phyloP scores from a whole-genome alignment of 2,797 vertebrate genomes.

The Mycteria americana region DNA sequence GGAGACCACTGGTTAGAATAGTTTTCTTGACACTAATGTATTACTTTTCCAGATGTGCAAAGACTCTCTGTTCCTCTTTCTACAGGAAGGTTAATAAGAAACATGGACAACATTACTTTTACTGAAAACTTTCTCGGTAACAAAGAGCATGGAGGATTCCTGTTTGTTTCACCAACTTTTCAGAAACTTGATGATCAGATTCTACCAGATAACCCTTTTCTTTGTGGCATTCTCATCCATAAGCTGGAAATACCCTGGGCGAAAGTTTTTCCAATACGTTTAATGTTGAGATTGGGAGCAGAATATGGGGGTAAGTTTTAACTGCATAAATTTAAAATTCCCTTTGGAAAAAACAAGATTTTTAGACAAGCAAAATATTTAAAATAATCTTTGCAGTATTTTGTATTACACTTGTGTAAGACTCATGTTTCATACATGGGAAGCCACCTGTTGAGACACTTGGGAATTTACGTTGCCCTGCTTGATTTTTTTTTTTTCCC shows the following conservation, averaged over 20 bases:
- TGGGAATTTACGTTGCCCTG: background rate
- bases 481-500: background rate
- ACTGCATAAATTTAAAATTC: background rate
- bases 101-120: constrained; percentile 88
- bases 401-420: background rate
- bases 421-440: background rate
- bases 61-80: constrained; percentile 14
- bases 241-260: constrained; percentile 95
- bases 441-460: background rate
- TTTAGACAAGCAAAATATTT: background rate
- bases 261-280: constrained; percentile 92
- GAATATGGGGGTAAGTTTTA: constrained; percentile 84
- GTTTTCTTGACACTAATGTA: background rate
- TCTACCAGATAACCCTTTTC: constrained; percentile 83
- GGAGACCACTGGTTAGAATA: background rate
- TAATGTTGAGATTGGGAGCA: constrained; percentile 89
- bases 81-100: constrained; percentile 87
- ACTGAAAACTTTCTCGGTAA: constrained; percentile 87
- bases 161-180: constrained; percentile 87
- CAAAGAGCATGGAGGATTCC: constrained; percentile 91
- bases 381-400: background rate
- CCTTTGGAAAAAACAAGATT: background rate
- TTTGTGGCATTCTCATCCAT: constrained; percentile 91
- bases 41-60: background rate
- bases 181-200: constrained; percentile 83